Percentiles rank a stretch among this genome's conserved stretches.
Evolutionary conservation across 1,140 invertebrate species (phyloP).

Genomic region (Idris sp.): DNA sequence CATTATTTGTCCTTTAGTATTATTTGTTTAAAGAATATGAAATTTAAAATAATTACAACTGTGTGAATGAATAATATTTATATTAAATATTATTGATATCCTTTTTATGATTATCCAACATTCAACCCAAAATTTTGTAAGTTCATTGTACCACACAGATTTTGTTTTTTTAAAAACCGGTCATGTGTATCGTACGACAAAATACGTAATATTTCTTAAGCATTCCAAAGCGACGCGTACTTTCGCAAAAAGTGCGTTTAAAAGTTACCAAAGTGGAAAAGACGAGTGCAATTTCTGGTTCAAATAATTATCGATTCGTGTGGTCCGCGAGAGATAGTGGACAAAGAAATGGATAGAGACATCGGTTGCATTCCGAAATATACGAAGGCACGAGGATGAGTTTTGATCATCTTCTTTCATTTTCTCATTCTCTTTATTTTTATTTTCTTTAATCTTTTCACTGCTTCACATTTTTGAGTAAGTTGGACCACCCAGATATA

Average conservation of each 20-base stretch:
- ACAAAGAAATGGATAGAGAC: constrained; percentile 78
- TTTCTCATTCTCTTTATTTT: constrained; percentile 62
- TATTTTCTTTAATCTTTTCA: constrained; percentile 66
- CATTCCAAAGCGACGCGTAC: constrained; percentile 60
- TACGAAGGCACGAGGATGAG: constrained; percentile 72
- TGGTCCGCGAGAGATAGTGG: constrained; percentile 69
- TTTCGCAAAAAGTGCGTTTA: constrained; percentile 70
- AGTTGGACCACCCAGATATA: constrained; percentile 70
- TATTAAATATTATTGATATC: too few relatives aligned
- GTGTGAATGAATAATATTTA: too few relatives aligned
- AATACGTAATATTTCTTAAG: constrained; percentile 67
- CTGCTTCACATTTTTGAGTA: constrained; percentile 71
- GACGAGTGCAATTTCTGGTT: constrained; percentile 74
- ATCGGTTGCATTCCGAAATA: constrained; percentile 76
- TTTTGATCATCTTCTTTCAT: constrained; percentile 64
- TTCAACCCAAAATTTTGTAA: too few relatives aligned
- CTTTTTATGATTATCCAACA: too few relatives aligned
- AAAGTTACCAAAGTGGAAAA: constrained; percentile 71
- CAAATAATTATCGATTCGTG: constrained; percentile 78
- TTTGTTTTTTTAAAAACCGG: constrained; percentile 61
- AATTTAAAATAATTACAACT: too few relatives aligned
- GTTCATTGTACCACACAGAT: constrained; percentile 45
- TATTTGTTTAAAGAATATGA: too few relatives aligned
- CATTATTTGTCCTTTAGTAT: too few relatives aligned
- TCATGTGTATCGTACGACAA: constrained; percentile 64